phyloP scores from a whole-genome alignment of 2,888 invertebrate genomes.

The Cartodere bifasciata region DNA sequence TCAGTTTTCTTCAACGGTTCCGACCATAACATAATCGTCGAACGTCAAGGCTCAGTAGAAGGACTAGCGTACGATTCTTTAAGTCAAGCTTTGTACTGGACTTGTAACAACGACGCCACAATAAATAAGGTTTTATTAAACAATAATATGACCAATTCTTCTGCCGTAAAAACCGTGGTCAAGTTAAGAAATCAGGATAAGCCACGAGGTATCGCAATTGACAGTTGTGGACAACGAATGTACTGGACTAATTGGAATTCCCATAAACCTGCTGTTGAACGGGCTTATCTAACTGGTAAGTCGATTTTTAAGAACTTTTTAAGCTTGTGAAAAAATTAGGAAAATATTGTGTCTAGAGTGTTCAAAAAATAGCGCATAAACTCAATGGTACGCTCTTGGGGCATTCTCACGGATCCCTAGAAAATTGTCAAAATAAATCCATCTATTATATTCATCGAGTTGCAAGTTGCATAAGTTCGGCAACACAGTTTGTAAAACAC shows the following conservation, averaged over 20 bases:
- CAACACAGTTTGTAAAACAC: no score
- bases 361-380: no score
- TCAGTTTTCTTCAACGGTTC: slow-evolving; percentile 70
- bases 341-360: no score
- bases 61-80: slow-evolving; percentile 68
- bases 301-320: no score
- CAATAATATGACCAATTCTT: slow-evolving; percentile 32
- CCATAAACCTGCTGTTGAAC: slow-evolving; percentile 65
- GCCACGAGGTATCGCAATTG: slow-evolving; percentile 73
- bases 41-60: slow-evolving; percentile 76
- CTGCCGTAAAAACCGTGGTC: slow-evolving; percentile 43
- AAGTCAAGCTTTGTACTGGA: slow-evolving; percentile 69
- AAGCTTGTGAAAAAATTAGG: no score
- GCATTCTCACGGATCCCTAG: no score
- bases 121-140: slow-evolving; percentile 47
- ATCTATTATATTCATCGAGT: no score
- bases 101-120: slow-evolving; percentile 66
- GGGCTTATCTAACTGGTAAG: no score
- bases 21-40: slow-evolving; percentile 54
- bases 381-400: no score
- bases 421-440: no score
- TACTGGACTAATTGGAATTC: slow-evolving; percentile 92
- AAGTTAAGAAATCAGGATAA: slow-evolving; percentile 58
- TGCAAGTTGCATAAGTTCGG: no score
- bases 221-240: slow-evolving; percentile 61